Conservation (phyloP, 1,140 invertebrate genomes). For the Drosophila pachea region DNA sequence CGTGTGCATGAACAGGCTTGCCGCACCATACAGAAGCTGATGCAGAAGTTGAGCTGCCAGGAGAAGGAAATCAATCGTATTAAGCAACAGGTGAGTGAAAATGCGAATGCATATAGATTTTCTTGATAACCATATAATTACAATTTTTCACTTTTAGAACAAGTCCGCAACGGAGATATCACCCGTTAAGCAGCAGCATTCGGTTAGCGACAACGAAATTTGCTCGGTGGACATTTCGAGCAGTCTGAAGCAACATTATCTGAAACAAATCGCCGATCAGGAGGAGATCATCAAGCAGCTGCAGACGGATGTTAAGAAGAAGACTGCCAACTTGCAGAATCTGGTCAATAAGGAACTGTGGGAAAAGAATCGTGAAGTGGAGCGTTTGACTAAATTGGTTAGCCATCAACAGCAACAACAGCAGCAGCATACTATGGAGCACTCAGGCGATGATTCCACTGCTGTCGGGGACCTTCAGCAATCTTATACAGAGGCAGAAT, state of each 20-base stretch:
- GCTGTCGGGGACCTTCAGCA: constrained; percentile 46
- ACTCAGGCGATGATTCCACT: constrained; percentile 32
- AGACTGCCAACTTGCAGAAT: constrained; percentile 83
- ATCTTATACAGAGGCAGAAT: constrained; percentile 68
- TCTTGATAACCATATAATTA: neutral
- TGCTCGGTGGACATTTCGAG: constrained; percentile 41
- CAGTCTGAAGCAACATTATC: constrained; percentile 62
- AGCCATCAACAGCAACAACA: constrained; percentile 28
- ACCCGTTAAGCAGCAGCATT: constrained; percentile 22
- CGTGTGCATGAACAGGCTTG: constrained; percentile 65
- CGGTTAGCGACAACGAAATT: constrained; percentile 63
- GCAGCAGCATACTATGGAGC: constrained; percentile 24
- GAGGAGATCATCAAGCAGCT: constrained; percentile 80
- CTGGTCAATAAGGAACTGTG: constrained; percentile 85
- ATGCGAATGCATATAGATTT: neutral
- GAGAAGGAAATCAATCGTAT: constrained; percentile 59
- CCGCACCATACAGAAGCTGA: constrained; percentile 70
- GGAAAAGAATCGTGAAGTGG: constrained; percentile 86
- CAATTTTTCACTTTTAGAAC: neutral
- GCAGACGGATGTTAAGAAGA: constrained; percentile 82
- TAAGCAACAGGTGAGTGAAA: constrained; percentile 27
- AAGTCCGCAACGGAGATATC: constrained; percentile 12
- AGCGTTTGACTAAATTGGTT: constrained; percentile 80
- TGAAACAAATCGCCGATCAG: constrained; percentile 53
- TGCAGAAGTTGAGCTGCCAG: constrained; percentile 66